phyloP scores from a whole-genome alignment of 1,140 invertebrate genomes.

The Parasteatoda tepidariorum region DNA sequence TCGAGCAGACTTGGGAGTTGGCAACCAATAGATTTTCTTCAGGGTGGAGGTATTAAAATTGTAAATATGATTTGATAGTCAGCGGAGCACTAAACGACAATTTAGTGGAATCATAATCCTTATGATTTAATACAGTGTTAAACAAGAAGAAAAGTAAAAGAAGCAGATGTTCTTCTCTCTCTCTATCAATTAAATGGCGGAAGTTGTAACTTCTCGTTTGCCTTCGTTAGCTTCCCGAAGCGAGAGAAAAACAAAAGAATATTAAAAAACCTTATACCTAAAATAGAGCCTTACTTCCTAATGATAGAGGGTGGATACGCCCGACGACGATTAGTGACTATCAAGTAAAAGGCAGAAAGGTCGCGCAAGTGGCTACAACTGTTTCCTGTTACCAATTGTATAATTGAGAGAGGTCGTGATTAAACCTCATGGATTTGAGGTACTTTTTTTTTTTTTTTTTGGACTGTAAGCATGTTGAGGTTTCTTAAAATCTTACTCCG shows the following conservation, averaged over 20 bases:
- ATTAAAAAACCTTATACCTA: slow-evolving; percentile 27
- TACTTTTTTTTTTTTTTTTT: too few relatives aligned
- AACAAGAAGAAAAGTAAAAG: background rate
- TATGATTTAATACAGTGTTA: background rate
- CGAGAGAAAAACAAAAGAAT: slow-evolving; percentile 57
- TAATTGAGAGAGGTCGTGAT: slow-evolving; percentile 6
- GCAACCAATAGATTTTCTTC: too few relatives aligned
- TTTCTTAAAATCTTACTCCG: too few relatives aligned
- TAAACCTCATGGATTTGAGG: background rate
- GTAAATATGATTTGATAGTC: too few relatives aligned
- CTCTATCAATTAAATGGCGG: slow-evolving; percentile 25
- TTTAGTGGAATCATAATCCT: background rate
- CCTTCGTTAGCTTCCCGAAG: slow-evolving; percentile 32
- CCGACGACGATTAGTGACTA: slow-evolving; percentile 37
- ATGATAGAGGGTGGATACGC: slow-evolving; percentile 46
- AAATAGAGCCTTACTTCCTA: slow-evolving; percentile 20
- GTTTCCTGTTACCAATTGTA: background rate
- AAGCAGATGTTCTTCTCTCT: slow-evolving; percentile 40
- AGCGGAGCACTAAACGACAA: background rate
- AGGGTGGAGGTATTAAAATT: too few relatives aligned
- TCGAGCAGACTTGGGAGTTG: too few relatives aligned
- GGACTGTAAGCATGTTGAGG: too few relatives aligned
- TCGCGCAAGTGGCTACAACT: slow-evolving; percentile 21
- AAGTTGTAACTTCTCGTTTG: slow-evolving; percentile 52
- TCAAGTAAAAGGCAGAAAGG: slow-evolving; percentile 7